Evolutionary conservation across 2,888 invertebrate genomes (phyloP), one percentile per base, ranked within the genome.

Genomic region (Lepidonotus clava): DNA sequence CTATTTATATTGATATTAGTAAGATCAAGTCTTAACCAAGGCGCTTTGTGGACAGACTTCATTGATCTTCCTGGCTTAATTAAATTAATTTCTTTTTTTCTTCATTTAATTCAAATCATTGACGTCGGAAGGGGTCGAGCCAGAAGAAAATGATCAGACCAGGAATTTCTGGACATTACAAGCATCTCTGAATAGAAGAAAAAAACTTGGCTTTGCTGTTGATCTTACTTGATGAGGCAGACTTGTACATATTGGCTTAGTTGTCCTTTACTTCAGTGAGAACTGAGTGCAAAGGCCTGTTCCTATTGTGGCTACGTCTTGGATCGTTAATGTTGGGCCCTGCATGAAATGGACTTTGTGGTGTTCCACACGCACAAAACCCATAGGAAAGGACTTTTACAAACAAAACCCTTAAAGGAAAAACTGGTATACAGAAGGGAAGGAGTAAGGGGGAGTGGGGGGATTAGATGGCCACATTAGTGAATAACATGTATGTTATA

Each of bases 221-320:
- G 61, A 61, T 61, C 61, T 61, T 61, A 32, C 4, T 24, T 61
- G 61, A 61, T 61, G 61, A 61, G 32, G 61, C 11, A 61, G 61
- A n/a, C 61, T 28, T 11, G 61, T 61, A 61, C 61, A 61, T 61
- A 61, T 61, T 61, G 61, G 61, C 61, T 61, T 61, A 61, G 61
- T 61, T 61, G 11, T 61, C 24, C 28, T 32, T 28, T 24, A 24
- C 61, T 61, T 24, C 61, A 28, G 24, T 24, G 61, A 24, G 32
- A 61, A 46, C 61, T 61, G 61, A 61, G 61, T 61, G 61, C 61
- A 61, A 24, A 61, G 61, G 24, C 61, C 14, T 28, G 61, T 61
- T 61, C 28, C 61, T 61, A 61, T 61, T 61, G 61, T 61, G 4
- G 32, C 61, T 61, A 32, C 24, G 61, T 61, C 28, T n/a, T n/a